Base-by-base conservation (phyloP, 2,797 vertebrate species). In the Peromyscus aztecus region DNA sequence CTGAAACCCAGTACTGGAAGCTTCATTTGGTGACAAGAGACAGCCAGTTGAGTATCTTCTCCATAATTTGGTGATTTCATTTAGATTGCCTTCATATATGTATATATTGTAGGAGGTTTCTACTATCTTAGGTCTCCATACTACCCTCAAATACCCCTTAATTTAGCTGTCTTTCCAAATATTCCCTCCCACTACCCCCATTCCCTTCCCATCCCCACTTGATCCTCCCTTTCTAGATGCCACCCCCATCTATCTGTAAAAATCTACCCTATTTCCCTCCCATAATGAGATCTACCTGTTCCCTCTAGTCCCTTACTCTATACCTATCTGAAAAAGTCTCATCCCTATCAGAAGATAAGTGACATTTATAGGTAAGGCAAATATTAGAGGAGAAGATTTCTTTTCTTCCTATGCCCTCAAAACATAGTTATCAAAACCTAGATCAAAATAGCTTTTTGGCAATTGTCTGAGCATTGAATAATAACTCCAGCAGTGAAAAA, bases 391-490 rank as follows among this genome's bases (percentile, higher is more conserved):
- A 21, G 57, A 61, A 86, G 17, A 8, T 23, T 40, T 78, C 31
- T 89, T 92, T 73, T 69, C 65, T 69, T 34, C 29, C 40, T 31
- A 10, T 49, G 7, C 6, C 49, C 61, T 90, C 21, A 77, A 92
- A 92, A 40, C 65, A 73, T 29, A 81, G 8, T 27, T 61, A 65
- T 87, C 46, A 90, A 63, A 92, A 61, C 29, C 11, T 43, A 21
- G 46, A 82, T 87, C 37, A 71, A 90, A 86, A 77, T 52, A 59
- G 8, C n/a, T 57, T 82, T 43, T 57, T 87, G 85, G 27, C 81
- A 92, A 86, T 57, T 82, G 43, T 91, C 87, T 83, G 17, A 84
- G 77, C 49, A 93, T 14, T 80, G 31, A 81, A 67, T 75, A 90
- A 37, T n/a, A 88, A 82, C 27, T 10, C 75, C n/a, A 21, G 43